Evolutionary conservation across 2,888 invertebrate species (phyloP), one percentile per base, ranked within the genome.

Genomic region (Pseudococcus jackbeardsleyi): DNA sequence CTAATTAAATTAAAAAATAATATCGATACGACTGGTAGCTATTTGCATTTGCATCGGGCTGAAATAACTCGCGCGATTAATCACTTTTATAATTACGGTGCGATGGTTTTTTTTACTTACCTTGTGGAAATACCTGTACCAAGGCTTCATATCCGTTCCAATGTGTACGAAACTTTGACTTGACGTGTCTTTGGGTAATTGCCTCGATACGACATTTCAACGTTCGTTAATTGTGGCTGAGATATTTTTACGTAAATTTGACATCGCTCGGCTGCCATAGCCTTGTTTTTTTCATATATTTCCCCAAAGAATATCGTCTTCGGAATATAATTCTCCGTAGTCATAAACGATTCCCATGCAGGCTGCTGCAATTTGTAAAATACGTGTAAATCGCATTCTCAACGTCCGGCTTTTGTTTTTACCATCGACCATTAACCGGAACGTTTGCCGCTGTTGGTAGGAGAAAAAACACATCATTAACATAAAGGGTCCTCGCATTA

Each of bases 321-420:
- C 46, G 46, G 8, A 50, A 50, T 50, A 50, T 17, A 50, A 11
- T 50, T 50, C 50, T 46, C 4, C 50, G 17, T 15, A 50, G 15
- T 5, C 15, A 50, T 46, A 50, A 50, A 42, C n/a, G 7, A 79
- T 79, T 79, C 79, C 79, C 79, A 79, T 42, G 46, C 79, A 79
- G 79, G 26, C 26, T 33, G 26, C 26, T 33, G 42, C 79, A 79
- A 79, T 79, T 79, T 79, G 79, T 79, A 79, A 39, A 42, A 12
- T 46, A 79, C 42, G 79, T 79, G 79, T 79, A 79, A 79, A 79
- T 79, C 79, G 79, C 79, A 79, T 79, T 79, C 42, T 79, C n/a
- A 42, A 79, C 79, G 79, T 79, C 79, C 79, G 79, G 79, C 79
- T 79, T 79, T 79, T 79, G 79, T 79, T 79, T 79, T 79, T 79